Evolutionary conservation across 2,888 invertebrate genomes (phyloP).

Genomic region (Euplexia lucipara): DNA sequence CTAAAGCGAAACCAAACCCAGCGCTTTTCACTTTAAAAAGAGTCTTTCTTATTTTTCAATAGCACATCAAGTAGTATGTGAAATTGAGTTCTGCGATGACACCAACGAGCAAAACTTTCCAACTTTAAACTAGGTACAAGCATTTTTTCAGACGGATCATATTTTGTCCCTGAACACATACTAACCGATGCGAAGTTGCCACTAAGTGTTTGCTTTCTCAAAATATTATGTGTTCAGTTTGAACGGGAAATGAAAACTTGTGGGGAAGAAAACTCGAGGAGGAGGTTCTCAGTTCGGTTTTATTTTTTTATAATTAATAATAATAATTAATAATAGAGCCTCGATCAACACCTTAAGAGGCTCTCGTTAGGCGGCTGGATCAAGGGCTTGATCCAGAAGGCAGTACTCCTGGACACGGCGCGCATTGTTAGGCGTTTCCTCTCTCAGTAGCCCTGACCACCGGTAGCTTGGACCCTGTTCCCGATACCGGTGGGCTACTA

Average conservation of each 20-base stretch:
- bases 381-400: no score
- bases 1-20: neutral
- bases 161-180: slow-evolving; percentile 21
- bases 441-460: no score
- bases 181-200: slow-evolving; percentile 24
- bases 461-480: no score
- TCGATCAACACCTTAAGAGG: no score
- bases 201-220: slow-evolving; percentile 37
- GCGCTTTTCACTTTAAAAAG: no score
- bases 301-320: no score
- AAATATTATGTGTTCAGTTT: slow-evolving; percentile 37
- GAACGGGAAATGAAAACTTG: slow-evolving; percentile 27
- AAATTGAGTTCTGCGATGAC: neutral
- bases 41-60: neutral
- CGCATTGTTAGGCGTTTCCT: no score
- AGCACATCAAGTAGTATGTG: slow-evolving; percentile 1
- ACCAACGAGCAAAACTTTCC: slow-evolving; percentile 16
- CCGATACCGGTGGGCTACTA: no score
- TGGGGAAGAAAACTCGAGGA: slow-evolving; percentile 12
- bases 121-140: slow-evolving; percentile 19
- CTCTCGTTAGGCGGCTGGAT: no score
- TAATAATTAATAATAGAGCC: no score
- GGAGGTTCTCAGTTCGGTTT: no score
- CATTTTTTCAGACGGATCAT: slow-evolving; percentile 36
- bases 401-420: no score